A percentile compares a stretch with the other conserved stretches of the same genome.
Conservation (phyloP, 2,797 vertebrate species). For the Platalea minor region DNA sequence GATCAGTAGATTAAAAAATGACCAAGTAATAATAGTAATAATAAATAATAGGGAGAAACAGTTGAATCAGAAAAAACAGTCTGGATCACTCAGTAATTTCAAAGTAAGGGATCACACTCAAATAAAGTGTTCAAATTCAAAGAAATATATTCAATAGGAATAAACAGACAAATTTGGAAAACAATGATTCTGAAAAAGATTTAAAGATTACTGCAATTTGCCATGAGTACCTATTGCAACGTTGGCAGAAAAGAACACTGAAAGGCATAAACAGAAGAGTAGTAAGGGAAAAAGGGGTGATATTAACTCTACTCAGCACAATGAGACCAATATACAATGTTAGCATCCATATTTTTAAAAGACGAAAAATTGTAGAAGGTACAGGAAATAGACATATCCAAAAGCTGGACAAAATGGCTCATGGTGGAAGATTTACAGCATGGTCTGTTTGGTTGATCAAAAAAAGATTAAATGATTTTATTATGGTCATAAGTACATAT, state of each 20-base stretch:
- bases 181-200: background rate
- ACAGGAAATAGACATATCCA: background rate
- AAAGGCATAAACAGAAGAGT: background rate
- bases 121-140: background rate
- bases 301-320: background rate
- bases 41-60: background rate
- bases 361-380: background rate
- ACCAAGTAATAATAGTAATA: background rate
- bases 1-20: background rate
- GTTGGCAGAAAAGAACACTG: background rate
- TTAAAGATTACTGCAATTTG: background rate
- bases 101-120: background rate
- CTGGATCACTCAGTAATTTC: background rate
- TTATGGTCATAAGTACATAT: background rate
- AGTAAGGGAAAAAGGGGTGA: background rate
- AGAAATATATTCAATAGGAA: background rate
- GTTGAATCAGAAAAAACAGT: background rate
- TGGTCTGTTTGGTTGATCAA: background rate
- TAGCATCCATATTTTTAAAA: background rate
- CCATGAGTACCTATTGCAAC: background rate
- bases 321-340: background rate
- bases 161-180: background rate
- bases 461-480: slow-evolving; percentile 12
- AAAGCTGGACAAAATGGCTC: background rate
- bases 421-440: background rate